These are phyloP conservation scores for Leucophenga varia DNA, from an alignment of 1,140 invertebrate genomes.

Conservation along the genomic window DNA sequence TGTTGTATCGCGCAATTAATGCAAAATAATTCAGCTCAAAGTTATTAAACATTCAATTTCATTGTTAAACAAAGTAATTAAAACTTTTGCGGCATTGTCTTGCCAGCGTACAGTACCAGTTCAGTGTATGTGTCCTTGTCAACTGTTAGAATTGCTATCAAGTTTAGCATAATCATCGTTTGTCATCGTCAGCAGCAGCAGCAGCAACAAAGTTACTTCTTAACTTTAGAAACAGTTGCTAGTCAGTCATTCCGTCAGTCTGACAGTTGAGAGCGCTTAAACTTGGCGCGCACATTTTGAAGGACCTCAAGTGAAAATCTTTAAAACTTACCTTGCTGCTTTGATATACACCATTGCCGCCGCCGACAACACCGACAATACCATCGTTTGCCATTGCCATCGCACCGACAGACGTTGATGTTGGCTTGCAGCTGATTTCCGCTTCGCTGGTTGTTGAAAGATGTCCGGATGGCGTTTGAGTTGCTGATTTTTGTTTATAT, in stretches of 20 bases:
- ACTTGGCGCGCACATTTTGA: too few relatives aligned
- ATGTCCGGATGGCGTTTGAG: conserved; percentile 57
- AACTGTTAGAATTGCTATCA: too few relatives aligned
- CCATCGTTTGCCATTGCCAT: conserved; percentile 4
- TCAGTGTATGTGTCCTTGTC: too few relatives aligned
- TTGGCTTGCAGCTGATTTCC: conserved; percentile 55
- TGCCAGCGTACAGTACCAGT: too few relatives aligned
- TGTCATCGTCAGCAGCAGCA: too few relatives aligned
- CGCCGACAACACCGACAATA: neutral
- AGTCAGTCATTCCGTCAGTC: too few relatives aligned
- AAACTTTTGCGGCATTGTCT: conserved; percentile 12
- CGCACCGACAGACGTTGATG: conserved; percentile 29
- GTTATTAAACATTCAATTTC: conserved; percentile 26
- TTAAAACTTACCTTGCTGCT: conserved; percentile 50
- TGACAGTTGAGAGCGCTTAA: too few relatives aligned
- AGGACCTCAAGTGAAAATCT: too few relatives aligned
- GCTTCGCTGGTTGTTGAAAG: conserved; percentile 55
- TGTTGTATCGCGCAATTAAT: conserved; percentile 15
- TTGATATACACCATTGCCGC: conserved; percentile 47
- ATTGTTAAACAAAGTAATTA: conserved; percentile 28
- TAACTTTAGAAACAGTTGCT: too few relatives aligned
- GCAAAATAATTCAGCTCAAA: conserved; percentile 23
- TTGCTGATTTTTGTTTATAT: conserved; percentile 58
- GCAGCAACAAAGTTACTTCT: too few relatives aligned
- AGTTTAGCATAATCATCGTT: too few relatives aligned